Evolutionary conservation across 1,140 invertebrate genomes (phyloP).

Genomic region (Popillia japonica): DNA sequence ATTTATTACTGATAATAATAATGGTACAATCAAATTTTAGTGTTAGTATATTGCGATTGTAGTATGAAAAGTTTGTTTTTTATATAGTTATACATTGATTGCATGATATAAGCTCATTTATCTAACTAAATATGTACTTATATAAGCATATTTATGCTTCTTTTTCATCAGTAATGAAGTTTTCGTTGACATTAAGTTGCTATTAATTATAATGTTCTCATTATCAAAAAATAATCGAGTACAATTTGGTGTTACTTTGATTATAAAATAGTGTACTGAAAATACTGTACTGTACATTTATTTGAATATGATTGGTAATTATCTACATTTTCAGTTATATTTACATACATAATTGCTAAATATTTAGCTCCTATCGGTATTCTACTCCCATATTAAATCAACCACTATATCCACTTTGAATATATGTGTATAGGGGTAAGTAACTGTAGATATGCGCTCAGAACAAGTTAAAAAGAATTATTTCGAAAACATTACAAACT

Average conservation of each 20-base stretch:
- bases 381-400: conserved; percentile 23
- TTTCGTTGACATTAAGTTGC: conserved; percentile 27
- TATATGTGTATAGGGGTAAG: no score
- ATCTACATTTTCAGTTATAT: conserved; percentile 7
- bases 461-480: no score
- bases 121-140: conserved; percentile 26
- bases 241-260: conserved; percentile 31
- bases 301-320: background rate
- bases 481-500: no score
- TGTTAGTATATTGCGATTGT: background rate
- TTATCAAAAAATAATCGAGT: conserved; percentile 33
- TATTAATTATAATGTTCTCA: background rate
- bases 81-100: conserved; percentile 10
- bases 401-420: background rate
- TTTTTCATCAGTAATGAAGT: background rate
- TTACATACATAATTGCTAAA: background rate
- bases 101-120: conserved; percentile 32
- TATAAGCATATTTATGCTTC: background rate
- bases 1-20: background rate
- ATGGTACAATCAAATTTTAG: background rate
- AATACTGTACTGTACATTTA: conserved; percentile 32
- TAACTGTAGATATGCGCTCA: no score
- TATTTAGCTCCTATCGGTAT: background rate
- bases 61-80: background rate
- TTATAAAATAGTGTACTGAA: conserved; percentile 35